phyloP scores from a whole-genome alignment of 2,797 vertebrate species.

The Brachyalestes nurse region DNA sequence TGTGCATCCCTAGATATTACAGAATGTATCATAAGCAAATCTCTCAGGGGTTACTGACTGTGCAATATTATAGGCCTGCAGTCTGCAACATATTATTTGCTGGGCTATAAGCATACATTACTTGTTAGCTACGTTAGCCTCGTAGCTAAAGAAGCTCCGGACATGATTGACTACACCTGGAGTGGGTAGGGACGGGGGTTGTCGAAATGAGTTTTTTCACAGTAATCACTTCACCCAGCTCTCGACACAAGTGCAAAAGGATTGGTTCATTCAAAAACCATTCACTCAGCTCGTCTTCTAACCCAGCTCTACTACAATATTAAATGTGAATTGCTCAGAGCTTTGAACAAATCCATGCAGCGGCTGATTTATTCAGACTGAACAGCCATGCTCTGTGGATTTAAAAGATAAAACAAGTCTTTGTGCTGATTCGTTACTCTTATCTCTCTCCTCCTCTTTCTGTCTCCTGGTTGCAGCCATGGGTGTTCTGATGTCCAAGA shows the following conservation, averaged over 20 bases:
- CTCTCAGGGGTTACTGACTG: no score
- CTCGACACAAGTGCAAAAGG: not conserved
- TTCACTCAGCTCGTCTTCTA: not conserved
- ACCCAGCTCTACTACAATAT: not conserved
- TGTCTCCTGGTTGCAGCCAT: constrained; percentile 76
- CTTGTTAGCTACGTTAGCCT: no score
- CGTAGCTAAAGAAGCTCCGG: no score
- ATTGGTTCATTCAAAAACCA: not conserved
- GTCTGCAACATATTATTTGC: no score
- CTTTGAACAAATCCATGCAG: not conserved
- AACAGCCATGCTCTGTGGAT: not conserved
- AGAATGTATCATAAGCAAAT: no score
- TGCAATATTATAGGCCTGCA: no score
- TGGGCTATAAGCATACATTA: no score
- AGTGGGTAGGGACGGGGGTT: not conserved
- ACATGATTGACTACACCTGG: no score
- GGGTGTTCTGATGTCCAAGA: constrained; percentile 93
- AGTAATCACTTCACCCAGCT: not conserved
- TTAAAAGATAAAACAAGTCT: not conserved
- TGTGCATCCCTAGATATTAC: no score
- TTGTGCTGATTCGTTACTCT: constrained; percentile 6
- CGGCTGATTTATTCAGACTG: not conserved
- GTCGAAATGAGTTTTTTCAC: not conserved
- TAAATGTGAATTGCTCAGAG: not conserved
- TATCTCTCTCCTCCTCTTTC: not conserved